A percentile compares a stretch with the other conserved stretches of the same genome.
Conservation (phyloP, 2,888 invertebrate genomes). For the Trichogramma evanescens region DNA sequence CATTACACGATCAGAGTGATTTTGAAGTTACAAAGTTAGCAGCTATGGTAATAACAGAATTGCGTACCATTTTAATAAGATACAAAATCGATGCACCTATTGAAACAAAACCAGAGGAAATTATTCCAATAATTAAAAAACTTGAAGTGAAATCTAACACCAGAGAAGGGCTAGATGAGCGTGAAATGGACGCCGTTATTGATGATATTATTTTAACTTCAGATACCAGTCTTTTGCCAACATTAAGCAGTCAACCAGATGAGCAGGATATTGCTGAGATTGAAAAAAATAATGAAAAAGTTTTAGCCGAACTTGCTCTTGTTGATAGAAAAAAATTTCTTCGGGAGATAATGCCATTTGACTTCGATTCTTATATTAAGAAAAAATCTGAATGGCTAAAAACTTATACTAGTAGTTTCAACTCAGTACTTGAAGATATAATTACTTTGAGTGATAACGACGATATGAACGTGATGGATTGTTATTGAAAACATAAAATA, state of each 20-base stretch:
- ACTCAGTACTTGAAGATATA: conserved; percentile 69
- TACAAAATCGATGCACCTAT: conserved; percentile 39
- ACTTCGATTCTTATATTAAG: conserved; percentile 57
- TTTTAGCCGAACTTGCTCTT: conserved; percentile 36
- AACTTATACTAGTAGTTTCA: conserved; percentile 60
- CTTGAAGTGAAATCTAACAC: not conserved
- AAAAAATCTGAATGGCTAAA: conserved; percentile 62
- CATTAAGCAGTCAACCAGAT: conserved; percentile 56
- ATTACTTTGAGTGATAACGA: conserved; percentile 54
- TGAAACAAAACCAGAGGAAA: not conserved
- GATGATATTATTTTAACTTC: conserved; percentile 59
- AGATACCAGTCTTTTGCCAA: conserved; percentile 57
- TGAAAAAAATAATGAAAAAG: conserved; percentile 38
- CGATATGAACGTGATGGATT: conserved; percentile 62
- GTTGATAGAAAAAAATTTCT: conserved; percentile 58
- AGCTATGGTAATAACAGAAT: conserved; percentile 51
- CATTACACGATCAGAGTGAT: conserved; percentile 64
- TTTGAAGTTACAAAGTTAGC: conserved; percentile 63
- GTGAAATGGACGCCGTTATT: conserved; percentile 48
- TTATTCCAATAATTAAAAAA: not conserved
- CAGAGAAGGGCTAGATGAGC: not conserved
- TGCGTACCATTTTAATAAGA: conserved; percentile 51
- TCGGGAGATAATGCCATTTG: conserved; percentile 51
- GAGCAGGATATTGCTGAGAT: conserved; percentile 34
- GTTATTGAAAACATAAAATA: conserved; percentile 51